Evolutionary conservation across 2,797 vertebrate genomes (phyloP).

Genomic region (Semaprochilodus insignis): DNA sequence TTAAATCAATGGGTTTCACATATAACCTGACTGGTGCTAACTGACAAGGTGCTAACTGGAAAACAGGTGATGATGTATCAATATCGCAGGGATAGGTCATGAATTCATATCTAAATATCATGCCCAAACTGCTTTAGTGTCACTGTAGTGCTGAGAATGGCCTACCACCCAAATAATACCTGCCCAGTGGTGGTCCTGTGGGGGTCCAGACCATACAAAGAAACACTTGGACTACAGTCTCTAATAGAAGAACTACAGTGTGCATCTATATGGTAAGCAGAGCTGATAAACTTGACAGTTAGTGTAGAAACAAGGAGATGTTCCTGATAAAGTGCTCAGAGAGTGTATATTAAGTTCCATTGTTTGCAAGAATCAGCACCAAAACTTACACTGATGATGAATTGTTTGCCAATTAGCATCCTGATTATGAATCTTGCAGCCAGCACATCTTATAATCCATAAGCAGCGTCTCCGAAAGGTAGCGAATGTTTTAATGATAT

Average conservation of each 20-base stretch:
- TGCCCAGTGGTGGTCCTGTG: too few relatives aligned
- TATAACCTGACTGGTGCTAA: too few relatives aligned
- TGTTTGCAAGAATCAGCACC: not conserved
- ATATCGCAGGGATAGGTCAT: not conserved
- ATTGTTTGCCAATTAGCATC: conserved; percentile 11
- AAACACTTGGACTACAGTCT: too few relatives aligned
- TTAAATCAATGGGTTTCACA: too few relatives aligned
- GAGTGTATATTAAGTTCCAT: not conserved
- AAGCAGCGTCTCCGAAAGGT: not conserved
- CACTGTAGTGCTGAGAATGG: too few relatives aligned
- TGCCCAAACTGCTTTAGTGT: too few relatives aligned
- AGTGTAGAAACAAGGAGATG: not conserved
- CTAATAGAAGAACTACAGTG: too few relatives aligned
- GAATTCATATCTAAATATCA: too few relatives aligned
- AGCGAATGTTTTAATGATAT: not conserved
- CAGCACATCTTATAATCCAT: not conserved
- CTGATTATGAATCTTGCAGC: not conserved
- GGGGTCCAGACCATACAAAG: too few relatives aligned
- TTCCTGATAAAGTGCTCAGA: not conserved
- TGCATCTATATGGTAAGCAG: too few relatives aligned
- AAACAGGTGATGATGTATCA: not conserved
- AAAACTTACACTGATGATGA: not conserved
- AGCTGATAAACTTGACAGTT: not conserved
- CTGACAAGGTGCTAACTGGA: not conserved
- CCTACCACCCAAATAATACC: too few relatives aligned